Conservation (phyloP, 2,113 vertebrate species). For the Echinops telfairi region DNA sequence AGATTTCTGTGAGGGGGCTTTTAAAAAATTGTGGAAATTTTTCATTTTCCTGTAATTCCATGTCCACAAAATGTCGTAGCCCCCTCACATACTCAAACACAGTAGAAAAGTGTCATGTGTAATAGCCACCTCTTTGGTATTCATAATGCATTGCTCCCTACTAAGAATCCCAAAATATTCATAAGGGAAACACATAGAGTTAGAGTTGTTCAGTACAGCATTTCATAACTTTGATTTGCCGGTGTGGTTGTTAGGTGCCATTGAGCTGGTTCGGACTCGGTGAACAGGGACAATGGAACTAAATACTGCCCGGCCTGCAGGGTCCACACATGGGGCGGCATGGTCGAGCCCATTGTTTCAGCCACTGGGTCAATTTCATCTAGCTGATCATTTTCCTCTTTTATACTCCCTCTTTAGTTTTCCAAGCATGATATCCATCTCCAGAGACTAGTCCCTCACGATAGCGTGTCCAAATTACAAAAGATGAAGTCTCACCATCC, state of each 20-base stretch:
- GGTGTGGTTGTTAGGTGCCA: neutral
- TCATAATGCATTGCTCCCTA: neutral
- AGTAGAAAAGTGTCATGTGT: neutral
- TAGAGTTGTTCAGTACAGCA: neutral
- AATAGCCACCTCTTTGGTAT: neutral
- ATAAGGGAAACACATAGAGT: neutral
- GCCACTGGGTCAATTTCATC: neutral
- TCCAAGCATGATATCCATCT: neutral
- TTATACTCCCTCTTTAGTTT: neutral
- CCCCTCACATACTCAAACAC: neutral
- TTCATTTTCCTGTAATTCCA: no score
- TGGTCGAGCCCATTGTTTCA: neutral
- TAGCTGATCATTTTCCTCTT: neutral
- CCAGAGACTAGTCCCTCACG: no score
- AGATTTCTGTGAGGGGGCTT: neutral
- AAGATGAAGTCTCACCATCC: neutral
- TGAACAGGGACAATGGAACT: neutral
- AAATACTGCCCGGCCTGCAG: neutral
- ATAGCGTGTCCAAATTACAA: no score
- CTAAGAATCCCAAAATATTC: neutral
- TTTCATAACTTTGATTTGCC: neutral
- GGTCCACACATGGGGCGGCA: neutral
- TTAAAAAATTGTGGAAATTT: no score
- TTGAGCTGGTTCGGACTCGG: neutral
- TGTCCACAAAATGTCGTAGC: no score